phyloP scores from a whole-genome alignment of 2,113 vertebrate species.

The Microcebus murinus region DNA sequence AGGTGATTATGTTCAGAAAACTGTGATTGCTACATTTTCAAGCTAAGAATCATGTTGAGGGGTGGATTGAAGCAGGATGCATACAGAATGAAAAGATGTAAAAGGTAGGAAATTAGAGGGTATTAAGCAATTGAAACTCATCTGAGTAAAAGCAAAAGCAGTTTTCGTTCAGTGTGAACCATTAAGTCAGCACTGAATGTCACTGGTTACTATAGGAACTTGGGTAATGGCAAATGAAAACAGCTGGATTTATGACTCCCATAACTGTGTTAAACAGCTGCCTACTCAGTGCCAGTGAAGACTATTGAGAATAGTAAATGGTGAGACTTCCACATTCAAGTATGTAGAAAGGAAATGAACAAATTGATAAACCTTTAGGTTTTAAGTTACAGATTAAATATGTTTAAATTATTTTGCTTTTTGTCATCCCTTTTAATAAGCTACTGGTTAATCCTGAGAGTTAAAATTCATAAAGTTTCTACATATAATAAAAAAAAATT shows the following conservation, averaged over 20 bases:
- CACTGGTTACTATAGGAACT: conserved; percentile 70
- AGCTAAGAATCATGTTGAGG: conserved; percentile 45
- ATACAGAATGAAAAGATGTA: conserved; percentile 52
- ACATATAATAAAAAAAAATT: not conserved
- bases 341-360: not conserved
- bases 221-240: conserved; percentile 64
- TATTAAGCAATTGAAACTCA: conserved; percentile 65
- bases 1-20: conserved; percentile 35
- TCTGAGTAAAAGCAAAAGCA: conserved; percentile 63
- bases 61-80: not conserved
- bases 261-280: conserved; percentile 57
- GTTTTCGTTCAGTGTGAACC: conserved; percentile 56
- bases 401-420: not conserved
- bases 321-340: not conserved
- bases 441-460: not conserved
- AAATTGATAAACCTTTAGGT: not conserved
- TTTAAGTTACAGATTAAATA: not conserved
- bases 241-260: conserved; percentile 55
- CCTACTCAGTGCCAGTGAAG: not conserved
- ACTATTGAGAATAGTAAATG: not conserved
- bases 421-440: not conserved
- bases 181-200: conserved; percentile 54
- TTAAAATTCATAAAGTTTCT: not conserved
- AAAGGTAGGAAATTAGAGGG: conserved; percentile 67
- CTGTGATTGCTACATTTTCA: conserved; percentile 53